Evolutionary conservation across 2,113 vertebrate species (phyloP), one percentile per base, ranked within the genome.

Genomic region (Recurvirostra avosetta): DNA sequence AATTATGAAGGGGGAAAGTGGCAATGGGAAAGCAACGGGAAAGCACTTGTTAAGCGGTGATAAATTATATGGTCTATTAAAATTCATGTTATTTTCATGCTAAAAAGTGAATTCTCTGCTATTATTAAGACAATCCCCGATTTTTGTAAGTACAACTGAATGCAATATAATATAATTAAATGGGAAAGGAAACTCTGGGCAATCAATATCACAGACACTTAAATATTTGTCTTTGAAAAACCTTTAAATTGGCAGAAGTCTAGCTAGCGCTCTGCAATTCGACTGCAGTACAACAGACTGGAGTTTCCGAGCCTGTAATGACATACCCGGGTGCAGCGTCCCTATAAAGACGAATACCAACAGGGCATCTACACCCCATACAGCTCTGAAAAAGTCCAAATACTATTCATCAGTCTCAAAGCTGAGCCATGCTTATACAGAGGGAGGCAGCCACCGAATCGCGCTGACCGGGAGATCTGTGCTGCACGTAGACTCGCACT

Each of bases 401-500:
- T 50, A 38, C 45, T 18, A 27, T 9, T 20, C 16, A 3, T 11
- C 12, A 38, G 6, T 14, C 56, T 72, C 40, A 59, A 4, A 68
- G 74, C 49, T n/a, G 75, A 79, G 88, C 15, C 0, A 2, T 2
- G 13, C 9, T 47, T 7, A 10, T 6, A 1, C 3, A 29, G 66
- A 55, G 56, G 15, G 2, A 7, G 41, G 43, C 55, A 45, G 65
- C 23, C 40, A 26, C 0, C 19, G 38, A 61, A 19, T 1, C 0
- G 3, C 62, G 6, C 36, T 2, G 47, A 23, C 12, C 58, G 4
- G 25, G 9, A 47, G 21, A 34, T 13, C n/a, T 2, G 72, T 2
- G 29, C 0, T 21, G 38, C 2, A 3, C 34, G 2, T 22, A 7
- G 50, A 12, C 45, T 5, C 13, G 36, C 17, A 3, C 65, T 5